Evolutionary conservation across 1,140 invertebrate genomes (phyloP).

Genomic region (Solenopsis fugax): DNA sequence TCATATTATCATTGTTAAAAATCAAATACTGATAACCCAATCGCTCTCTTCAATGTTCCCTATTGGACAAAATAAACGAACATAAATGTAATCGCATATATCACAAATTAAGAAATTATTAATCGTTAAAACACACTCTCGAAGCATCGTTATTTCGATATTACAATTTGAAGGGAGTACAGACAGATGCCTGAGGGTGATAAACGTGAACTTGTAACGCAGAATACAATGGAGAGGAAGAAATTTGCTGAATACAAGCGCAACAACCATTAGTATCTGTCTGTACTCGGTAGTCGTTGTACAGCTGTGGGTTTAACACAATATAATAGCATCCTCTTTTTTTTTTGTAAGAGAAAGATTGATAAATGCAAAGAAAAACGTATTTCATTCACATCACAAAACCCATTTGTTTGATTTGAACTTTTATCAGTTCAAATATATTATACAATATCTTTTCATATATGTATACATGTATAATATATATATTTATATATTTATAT

Average conservation of each 20-base stretch:
- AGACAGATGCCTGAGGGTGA: not conserved
- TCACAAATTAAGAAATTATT: slow-evolving; percentile 37
- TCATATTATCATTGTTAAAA: slow-evolving; percentile 18
- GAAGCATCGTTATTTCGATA: slow-evolving; percentile 12
- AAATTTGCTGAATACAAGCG: not conserved
- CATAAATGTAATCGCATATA: not conserved
- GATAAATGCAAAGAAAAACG: slow-evolving; percentile 66
- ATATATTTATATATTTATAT: slow-evolving; percentile 38
- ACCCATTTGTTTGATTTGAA: slow-evolving; percentile 69
- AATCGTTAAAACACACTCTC: slow-evolving; percentile 8
- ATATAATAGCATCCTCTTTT: slow-evolving; percentile 23
- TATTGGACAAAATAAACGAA: not conserved
- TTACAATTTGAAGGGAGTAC: slow-evolving; percentile 21
- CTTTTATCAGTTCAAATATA: slow-evolving; percentile 61
- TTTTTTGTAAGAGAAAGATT: slow-evolving; percentile 5
- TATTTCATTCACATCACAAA: slow-evolving; percentile 53
- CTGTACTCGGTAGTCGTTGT: not conserved
- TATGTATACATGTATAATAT: slow-evolving; percentile 49
- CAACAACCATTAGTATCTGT: not conserved
- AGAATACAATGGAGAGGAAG: not conserved
- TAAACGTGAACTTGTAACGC: slow-evolving; percentile 8
- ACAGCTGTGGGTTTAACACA: slow-evolving; percentile 40
- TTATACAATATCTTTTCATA: slow-evolving; percentile 69
- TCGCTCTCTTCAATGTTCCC: not conserved
- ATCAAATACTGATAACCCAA: slow-evolving; percentile 25